Evolutionary conservation across 2,797 vertebrate species (phyloP).

Genomic region (Melanogrammus aeglefinus): DNA sequence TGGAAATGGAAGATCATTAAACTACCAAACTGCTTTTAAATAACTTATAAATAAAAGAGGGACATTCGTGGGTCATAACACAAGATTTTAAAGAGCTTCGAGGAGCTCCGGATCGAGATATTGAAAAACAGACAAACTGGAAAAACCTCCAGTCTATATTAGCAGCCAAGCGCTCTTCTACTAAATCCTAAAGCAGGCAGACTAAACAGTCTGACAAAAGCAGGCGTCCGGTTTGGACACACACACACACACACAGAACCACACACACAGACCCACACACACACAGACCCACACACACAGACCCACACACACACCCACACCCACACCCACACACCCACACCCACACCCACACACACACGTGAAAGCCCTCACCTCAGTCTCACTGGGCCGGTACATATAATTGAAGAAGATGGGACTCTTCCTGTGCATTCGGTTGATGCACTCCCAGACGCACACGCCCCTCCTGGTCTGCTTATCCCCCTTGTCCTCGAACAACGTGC

Average conservation of each 20-base stretch:
- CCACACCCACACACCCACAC: too few relatives aligned
- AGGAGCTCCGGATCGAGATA: neutral
- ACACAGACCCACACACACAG: too few relatives aligned
- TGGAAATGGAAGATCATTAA: conserved; percentile 8
- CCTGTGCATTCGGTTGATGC: conserved; percentile 89
- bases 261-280: too few relatives aligned
- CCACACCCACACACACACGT: neutral
- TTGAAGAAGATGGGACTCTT: conserved; percentile 94
- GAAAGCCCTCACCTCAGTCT: conserved; percentile 76
- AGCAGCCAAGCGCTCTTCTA: neutral
- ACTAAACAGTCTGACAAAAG: neutral
- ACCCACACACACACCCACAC: too few relatives aligned
- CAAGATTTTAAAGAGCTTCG: neutral
- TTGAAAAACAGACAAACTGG: neutral
- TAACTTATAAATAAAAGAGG: neutral
- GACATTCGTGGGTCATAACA: neutral
- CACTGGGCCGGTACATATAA: conserved; percentile 87
- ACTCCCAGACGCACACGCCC: conserved; percentile 97
- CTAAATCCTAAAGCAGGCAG: neutral
- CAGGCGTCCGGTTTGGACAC: neutral
- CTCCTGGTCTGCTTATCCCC: conserved; percentile 89
- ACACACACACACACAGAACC: too few relatives aligned
- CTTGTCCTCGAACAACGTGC: conserved; percentile 95
- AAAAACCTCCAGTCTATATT: neutral
- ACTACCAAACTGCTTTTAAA: neutral